phyloP scores from a whole-genome alignment of 2,888 invertebrate genomes.

The Patella pellucida region DNA sequence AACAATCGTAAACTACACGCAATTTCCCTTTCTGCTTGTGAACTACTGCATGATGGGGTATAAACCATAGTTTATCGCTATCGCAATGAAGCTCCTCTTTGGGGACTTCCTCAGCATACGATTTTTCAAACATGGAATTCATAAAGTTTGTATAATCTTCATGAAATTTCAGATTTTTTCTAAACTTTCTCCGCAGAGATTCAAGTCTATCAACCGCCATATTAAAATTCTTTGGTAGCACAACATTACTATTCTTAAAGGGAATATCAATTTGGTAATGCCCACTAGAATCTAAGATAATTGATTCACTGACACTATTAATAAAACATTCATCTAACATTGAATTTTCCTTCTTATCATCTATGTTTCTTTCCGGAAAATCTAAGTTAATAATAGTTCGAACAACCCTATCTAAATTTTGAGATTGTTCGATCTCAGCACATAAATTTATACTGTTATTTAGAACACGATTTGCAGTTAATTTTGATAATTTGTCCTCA shows the following conservation, averaged over 20 bases:
- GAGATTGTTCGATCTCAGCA: not conserved
- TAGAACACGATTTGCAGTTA: constrained; percentile 3
- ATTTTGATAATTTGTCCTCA: not conserved
- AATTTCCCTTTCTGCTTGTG: constrained; percentile 24
- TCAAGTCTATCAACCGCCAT: constrained; percentile 7
- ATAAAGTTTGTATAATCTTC: constrained; percentile 22
- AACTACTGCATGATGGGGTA: constrained; percentile 20
- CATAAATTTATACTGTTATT: constrained; percentile 71
- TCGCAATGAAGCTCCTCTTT: constrained; percentile 1
- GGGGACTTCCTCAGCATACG: constrained; percentile 26
- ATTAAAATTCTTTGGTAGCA: constrained; percentile 8
- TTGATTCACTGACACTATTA: constrained; percentile 15
- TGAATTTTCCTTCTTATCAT: constrained; percentile 86
- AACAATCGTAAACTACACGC: constrained; percentile 36
- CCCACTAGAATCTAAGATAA: not conserved
- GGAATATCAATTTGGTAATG: constrained; percentile 29
- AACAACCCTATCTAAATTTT: constrained; percentile 87
- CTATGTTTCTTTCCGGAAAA: constrained; percentile 73
- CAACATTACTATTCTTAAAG: constrained; percentile 19
- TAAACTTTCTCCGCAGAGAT: constrained; percentile 14
- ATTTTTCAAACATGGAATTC: constrained; percentile 23
- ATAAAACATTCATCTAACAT: constrained; percentile 74
- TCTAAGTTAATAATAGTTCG: constrained; percentile 73
- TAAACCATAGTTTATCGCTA: constrained; percentile 12
- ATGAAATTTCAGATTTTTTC: constrained; percentile 14